phyloP scores from a whole-genome alignment of 2,888 invertebrate genomes.

The Cheiracanthium punctorium region DNA sequence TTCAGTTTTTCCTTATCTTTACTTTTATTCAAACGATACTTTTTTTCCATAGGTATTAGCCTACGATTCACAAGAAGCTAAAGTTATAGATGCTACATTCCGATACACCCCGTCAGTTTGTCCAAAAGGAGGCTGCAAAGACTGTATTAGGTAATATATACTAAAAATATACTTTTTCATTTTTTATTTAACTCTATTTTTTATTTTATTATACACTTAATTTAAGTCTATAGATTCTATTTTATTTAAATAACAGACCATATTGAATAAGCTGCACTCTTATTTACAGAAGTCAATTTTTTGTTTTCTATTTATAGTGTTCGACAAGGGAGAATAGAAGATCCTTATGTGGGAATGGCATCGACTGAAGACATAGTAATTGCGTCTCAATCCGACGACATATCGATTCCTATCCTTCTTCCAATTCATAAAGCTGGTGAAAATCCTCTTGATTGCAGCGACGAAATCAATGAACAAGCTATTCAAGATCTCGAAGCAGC shows the following conservation, averaged over 20 bases:
- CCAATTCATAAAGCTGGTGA: conserved; percentile 75
- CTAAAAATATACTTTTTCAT: no score
- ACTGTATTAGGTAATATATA: conserved; percentile 56
- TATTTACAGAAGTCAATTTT: no score
- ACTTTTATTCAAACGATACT: no score
- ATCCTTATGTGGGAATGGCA: conserved; percentile 47
- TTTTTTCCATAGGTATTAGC: conserved; percentile 51
- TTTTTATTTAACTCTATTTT: no score
- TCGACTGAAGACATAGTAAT: conserved; percentile 30
- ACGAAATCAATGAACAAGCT: conserved; percentile 73
- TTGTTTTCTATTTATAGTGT: conserved; percentile 62
- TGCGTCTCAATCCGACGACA: conserved; percentile 41
- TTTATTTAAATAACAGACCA: no score
- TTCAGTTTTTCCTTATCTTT: no score
- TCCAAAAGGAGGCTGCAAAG: conserved; percentile 66
- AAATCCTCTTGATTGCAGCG: conserved; percentile 74
- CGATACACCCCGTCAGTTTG: conserved; percentile 62
- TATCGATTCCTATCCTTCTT: conserved; percentile 69
- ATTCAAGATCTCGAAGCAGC: conserved; percentile 76
- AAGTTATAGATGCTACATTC: conserved; percentile 59
- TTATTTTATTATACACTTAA: no score
- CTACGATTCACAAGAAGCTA: conserved; percentile 64
- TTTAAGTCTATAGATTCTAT: no score
- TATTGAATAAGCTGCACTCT: no score
- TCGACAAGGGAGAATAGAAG: conserved; percentile 62